Percentiles rank a stretch among this genome's conserved stretches.
These are phyloP conservation scores for Enteromius fasciolatus DNA, from an alignment of 2,797 vertebrate genomes.

Conservation along the genomic window DNA sequence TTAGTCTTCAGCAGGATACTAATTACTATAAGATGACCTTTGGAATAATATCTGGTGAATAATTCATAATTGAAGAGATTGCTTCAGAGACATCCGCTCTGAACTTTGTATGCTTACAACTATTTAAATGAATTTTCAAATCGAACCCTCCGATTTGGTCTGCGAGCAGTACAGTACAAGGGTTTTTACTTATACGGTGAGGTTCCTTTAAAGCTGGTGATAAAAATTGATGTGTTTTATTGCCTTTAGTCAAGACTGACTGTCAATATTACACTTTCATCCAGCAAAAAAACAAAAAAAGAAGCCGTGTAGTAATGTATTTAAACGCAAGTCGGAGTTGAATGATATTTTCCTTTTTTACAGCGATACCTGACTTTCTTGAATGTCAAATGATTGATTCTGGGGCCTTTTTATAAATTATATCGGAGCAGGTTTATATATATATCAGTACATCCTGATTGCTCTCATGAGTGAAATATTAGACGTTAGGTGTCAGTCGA, in stretches of 20 bases:
- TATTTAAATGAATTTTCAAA: constrained; percentile 51
- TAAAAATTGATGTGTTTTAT: background rate
- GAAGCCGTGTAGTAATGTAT: background rate
- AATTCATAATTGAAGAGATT: constrained; percentile 84
- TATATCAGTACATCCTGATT: background rate
- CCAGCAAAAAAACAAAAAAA: background rate
- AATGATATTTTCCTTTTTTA: background rate
- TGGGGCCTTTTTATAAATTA: background rate
- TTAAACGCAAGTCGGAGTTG: background rate
- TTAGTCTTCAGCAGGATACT: constrained; percentile 87
- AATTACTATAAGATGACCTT: constrained; percentile 89
- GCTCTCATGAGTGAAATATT: background rate
- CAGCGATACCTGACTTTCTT: background rate
- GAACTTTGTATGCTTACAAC: constrained; percentile 58
- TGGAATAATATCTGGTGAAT: constrained; percentile 87
- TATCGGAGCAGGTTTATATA: background rate
- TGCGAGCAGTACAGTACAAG: constrained; percentile 37
- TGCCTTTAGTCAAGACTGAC: background rate
- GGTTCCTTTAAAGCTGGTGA: background rate
- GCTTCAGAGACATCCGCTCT: constrained; percentile 77
- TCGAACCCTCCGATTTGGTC: background rate
- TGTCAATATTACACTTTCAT: constrained; percentile 10
- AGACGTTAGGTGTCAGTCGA: background rate
- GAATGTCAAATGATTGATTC: constrained; percentile 1
- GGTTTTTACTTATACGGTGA: background rate